Percentiles rank a stretch among this genome's conserved stretches.
phyloP scores from a whole-genome alignment of 2,888 invertebrate genomes.

The Notocelia uddmanniana region DNA sequence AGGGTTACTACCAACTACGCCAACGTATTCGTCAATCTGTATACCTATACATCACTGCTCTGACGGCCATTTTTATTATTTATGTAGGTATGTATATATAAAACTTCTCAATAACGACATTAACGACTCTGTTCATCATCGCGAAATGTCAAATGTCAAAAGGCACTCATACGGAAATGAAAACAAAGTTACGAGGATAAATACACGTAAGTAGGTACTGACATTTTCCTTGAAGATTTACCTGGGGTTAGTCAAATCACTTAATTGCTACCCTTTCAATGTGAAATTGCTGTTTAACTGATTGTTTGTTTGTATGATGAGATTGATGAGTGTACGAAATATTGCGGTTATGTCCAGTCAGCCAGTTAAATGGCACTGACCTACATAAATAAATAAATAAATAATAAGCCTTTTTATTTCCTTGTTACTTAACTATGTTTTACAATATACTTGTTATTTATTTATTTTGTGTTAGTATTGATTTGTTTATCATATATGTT shows the following conservation, averaged over 20 bases:
- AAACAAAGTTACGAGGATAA: slow-evolving; percentile 8
- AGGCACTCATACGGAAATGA: slow-evolving; percentile 7
- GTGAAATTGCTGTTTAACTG: not conserved
- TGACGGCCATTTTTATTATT: not conserved
- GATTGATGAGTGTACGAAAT: slow-evolving; percentile 10
- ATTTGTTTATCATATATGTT: too few relatives aligned
- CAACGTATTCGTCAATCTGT: too few relatives aligned
- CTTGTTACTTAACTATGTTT: too few relatives aligned
- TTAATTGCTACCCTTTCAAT: slow-evolving; percentile 15
- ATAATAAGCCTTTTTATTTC: too few relatives aligned
- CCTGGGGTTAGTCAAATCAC: not conserved
- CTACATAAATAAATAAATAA: too few relatives aligned
- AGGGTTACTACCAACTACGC: too few relatives aligned
- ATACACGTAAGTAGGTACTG: not conserved
- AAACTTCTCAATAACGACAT: not conserved
- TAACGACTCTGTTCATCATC: not conserved
- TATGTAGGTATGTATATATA: not conserved
- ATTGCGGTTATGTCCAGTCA: not conserved
- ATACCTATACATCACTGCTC: too few relatives aligned
- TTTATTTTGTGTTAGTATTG: too few relatives aligned
- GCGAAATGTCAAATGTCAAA: slow-evolving; percentile 4
- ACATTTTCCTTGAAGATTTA: slow-evolving; percentile 6
- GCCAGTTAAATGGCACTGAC: too few relatives aligned
- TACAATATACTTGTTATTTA: too few relatives aligned
- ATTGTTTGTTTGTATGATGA: slow-evolving; percentile 9